Evolutionary conservation across 2,113 vertebrate species (phyloP), one percentile per base, ranked within the genome.

Genomic region (Myodes glareolus): DNA sequence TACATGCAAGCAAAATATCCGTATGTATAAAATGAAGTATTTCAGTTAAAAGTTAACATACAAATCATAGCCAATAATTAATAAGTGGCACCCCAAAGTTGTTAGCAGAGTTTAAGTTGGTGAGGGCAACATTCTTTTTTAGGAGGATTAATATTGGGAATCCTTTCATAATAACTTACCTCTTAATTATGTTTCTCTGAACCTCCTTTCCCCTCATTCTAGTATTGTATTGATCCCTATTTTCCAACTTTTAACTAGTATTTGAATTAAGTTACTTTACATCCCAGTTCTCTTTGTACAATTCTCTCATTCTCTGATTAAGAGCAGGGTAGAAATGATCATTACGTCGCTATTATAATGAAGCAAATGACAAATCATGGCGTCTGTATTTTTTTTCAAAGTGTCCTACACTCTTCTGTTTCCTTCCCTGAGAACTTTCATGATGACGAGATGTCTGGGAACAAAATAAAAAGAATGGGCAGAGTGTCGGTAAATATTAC

Each of bases 241-340:
- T 92, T 97, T 89, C 5, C 63, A 33, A 72, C 39, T 81, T 96
- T 85, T 88, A 85, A 61, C n/a, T 77, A 21, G 86, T 86, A 94
- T 80, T 92, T 96, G 76, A 86, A 89, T 93, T 39, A 92, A 93
- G 77, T 45, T 67, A 87, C 70, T 80, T 45, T 25, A 76, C 12
- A 39, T 97, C 10, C 42, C 27, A 86, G 47, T 82, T 94, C 52
- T 85, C 21, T 47, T 94, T 93, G 17, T 3, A 76, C 27, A 29
- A 42, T 65, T 45, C 84, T 97, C 23, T 77, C 29, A 45, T 94
- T 88, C 36, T 87, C 88, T 61, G 58, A 88, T 68, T 70, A 96
- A 31, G 47, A 80, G 17, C 70, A 91, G 8, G 42, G 23, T 45
- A 94, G 85, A 82, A 95, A 95, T 12, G 16, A 88, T 39, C 10